Conservation (phyloP, 2,797 vertebrate species). For the Anguilla pacifica region DNA sequence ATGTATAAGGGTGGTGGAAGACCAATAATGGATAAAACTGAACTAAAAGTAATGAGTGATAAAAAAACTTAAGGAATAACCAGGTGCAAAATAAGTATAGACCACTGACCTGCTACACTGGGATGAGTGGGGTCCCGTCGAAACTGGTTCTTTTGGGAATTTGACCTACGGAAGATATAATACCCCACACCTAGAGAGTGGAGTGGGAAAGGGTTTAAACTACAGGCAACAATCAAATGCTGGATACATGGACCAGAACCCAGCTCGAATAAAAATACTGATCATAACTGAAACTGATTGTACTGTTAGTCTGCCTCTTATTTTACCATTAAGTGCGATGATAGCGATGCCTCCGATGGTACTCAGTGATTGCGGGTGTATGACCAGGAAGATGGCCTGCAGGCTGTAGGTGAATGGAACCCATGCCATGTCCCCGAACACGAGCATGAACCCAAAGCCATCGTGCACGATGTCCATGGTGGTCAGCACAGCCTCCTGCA, state of each 20-base stretch:
- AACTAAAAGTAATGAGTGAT: not conserved
- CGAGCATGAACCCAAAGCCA: constrained; percentile 92
- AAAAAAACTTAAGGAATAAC: not conserved
- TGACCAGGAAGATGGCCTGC: constrained; percentile 83
- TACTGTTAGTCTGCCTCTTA: not conserved
- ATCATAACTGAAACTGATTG: not conserved
- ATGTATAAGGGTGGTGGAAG: not conserved
- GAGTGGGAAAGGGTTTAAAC: not conserved
- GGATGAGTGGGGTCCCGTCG: constrained; percentile 82
- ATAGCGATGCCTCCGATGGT: constrained; percentile 66
- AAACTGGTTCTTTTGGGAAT: constrained; percentile 90
- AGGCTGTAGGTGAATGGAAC: constrained; percentile 88
- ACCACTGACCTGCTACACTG: constrained; percentile 76
- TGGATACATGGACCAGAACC: not conserved
- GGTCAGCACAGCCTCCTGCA: constrained; percentile 85
- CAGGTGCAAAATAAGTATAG: not conserved
- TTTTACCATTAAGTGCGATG: constrained; percentile 78
- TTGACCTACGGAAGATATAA: constrained; percentile 85
- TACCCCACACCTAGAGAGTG: constrained; percentile 77
- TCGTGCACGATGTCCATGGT: constrained; percentile 92
- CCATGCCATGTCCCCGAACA: constrained; percentile 89
- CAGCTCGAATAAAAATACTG: not conserved
- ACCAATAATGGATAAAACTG: not conserved
- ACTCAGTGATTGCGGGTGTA: constrained; percentile 78
- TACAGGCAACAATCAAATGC: not conserved